Evolutionary conservation across 2,113 vertebrate genomes (phyloP), one percentile per base, ranked within the genome.

Genomic region (Limanda limanda): DNA sequence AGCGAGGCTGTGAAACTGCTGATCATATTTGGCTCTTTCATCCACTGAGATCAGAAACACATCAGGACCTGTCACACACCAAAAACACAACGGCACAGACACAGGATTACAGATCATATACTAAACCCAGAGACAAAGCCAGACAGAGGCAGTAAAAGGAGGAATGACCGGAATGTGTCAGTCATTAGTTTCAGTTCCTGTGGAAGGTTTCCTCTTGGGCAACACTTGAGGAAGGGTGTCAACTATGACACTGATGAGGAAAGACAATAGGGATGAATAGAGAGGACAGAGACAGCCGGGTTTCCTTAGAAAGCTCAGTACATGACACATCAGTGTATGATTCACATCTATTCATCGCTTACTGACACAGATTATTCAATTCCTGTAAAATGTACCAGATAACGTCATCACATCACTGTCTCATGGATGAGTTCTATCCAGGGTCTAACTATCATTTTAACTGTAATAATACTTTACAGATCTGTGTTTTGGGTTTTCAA

Each of bases 11-110:
- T 96, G 97, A 91, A 99, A 99, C 93, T 99, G 98, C 70, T 99
- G 98, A 88, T 99, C 98, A 91, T 99, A 95, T 91, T 99, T 99
- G 17, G 95, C 95, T 96, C 98, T 94, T 86, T 99, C 98, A 78
- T 99, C 98, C 92, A 95, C 94, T 45, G 97, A 98, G 91, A 99
- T 97, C 86, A 96, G 95, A 96, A 97, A 99, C 90, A 97, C 94
- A 92, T 99, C 98, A 93, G 89, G 82, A 84, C 97, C 97, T 97
- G 78, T 52, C 42, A 61, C 69, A 86, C 71, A 60, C 59, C 61
- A 13, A 25, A 20, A 31, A 2, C 56, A n/a, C 78, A 9, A 83
- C 3, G 69, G 71, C 47, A 82, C 58, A 74, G 24, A 71, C 52
- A 75, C 14, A 20, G 2, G 42, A 11, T 56, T 47, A 65, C 3